Base-by-base conservation (phyloP, 2,797 vertebrate species). In the Emydoidea blandingii region DNA sequence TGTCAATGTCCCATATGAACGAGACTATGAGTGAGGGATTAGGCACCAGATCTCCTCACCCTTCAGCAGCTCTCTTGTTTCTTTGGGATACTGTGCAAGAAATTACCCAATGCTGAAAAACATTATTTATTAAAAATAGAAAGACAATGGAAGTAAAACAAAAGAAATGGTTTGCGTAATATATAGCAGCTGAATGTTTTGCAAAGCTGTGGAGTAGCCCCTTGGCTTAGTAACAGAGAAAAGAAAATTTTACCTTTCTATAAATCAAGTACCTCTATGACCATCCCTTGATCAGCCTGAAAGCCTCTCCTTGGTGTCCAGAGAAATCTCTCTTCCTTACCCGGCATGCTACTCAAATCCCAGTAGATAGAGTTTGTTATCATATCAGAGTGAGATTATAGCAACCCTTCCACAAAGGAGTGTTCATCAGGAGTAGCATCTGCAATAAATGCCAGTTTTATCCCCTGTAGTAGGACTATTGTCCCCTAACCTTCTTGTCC, bases 171-270 rank as follows among this genome's bases (percentile, higher is more conserved):
- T 80, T 91, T 95, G 88, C 19, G 50, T 50, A 93, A 7, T 2
- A 44, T 37, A 31, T 0, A 0, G 2, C 18, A 79, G 25, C 0
- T 62, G 0, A 86, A 52, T 2, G 57, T 1, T 19, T 78, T 79
- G 3, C 15, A 57, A 85, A 87, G 0, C 9, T 80, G 12, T 65
- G 53, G 49, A 87, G 27, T 4, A 37, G 23, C 21, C 68, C 21
- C 21, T 44, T 91, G 88, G 91, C 5, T 2, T 50, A 78, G 25
- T 4, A 85, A 37, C 1, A 53, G 5, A 47, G 80, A 92, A 93
- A 81, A 57, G 29, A 3, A 74, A 59, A 12, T 49, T 31, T 2
- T 12, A 76, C 5, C 3, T 27, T 82, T 14, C 2, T 12, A 88
- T 9, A 11, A 90, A 12, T 0, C 3, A 79, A 81, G 83, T 79